phyloP scores from a whole-genome alignment of 2,888 invertebrate species.

The Sceliomorpha sp. region DNA sequence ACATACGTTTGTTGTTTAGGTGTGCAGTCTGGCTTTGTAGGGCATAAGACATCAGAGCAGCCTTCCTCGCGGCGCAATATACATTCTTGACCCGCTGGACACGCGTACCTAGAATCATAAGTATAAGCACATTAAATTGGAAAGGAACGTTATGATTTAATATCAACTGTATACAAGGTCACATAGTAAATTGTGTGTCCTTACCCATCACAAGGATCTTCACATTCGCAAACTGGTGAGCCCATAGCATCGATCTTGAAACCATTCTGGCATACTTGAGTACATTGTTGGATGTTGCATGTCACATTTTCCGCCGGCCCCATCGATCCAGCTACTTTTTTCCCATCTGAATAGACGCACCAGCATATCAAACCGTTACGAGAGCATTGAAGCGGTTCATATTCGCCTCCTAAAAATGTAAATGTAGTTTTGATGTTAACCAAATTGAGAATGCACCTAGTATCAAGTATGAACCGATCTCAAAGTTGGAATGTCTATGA shows the following conservation, averaged over 20 bases:
- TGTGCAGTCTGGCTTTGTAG: constrained; percentile 89
- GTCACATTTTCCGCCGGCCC: constrained; percentile 86
- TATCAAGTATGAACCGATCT: too few relatives aligned
- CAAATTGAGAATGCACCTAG: too few relatives aligned
- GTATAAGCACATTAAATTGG: background rate
- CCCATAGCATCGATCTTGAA: constrained; percentile 87
- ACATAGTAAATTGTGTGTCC: background rate
- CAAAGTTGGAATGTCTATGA: too few relatives aligned
- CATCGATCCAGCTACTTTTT: constrained; percentile 90
- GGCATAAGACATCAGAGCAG: constrained; percentile 86
- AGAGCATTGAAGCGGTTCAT: constrained; percentile 89
- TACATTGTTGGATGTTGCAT: constrained; percentile 88
- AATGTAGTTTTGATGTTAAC: too few relatives aligned
- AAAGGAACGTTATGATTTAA: too few relatives aligned
- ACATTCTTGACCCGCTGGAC: constrained; percentile 87
- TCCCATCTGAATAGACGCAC: constrained; percentile 90
- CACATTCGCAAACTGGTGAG: constrained; percentile 92
- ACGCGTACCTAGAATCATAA: constrained; percentile 78
- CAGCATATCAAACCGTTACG: constrained; percentile 92
- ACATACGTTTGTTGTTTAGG: constrained; percentile 87
- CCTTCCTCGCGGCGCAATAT: constrained; percentile 84
- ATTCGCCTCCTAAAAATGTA: constrained; percentile 85
- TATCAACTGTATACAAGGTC: too few relatives aligned
- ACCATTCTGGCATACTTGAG: constrained; percentile 92
- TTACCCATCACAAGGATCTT: constrained; percentile 91